phyloP scores from a whole-genome alignment of 2,888 invertebrate species.

The Rotaria macrura region DNA sequence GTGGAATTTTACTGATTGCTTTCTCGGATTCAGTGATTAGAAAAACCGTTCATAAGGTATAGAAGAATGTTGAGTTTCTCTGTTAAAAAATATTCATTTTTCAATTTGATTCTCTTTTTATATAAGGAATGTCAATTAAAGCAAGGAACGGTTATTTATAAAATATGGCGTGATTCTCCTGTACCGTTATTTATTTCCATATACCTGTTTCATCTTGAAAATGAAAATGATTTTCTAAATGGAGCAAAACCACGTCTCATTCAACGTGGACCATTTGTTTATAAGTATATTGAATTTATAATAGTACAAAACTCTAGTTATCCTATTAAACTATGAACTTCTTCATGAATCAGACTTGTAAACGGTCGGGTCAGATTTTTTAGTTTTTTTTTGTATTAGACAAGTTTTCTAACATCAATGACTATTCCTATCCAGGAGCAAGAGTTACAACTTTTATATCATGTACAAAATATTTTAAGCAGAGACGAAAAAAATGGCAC shows the following conservation, averaged over 20 bases:
- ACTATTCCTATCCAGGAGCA: no score
- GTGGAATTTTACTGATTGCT: not conserved
- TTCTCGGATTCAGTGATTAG: not conserved
- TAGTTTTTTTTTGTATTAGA: no score
- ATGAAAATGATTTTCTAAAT: not conserved
- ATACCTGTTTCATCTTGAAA: not conserved
- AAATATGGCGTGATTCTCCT: not conserved
- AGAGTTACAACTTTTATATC: no score
- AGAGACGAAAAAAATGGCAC: no score
- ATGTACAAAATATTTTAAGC: no score
- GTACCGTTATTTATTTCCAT: not conserved
- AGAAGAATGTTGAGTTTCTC: not conserved
- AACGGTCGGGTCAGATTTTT: no score
- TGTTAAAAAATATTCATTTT: not conserved
- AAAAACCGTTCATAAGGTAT: not conserved
- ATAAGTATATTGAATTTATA: no score
- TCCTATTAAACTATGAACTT: no score
- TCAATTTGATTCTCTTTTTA: not conserved
- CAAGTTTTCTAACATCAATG: no score
- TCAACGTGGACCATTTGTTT: slow-evolving; percentile 16
- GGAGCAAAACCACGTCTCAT: not conserved
- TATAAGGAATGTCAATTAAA: not conserved
- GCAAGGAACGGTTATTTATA: not conserved
- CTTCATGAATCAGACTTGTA: no score
- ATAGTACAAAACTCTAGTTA: not conserved